Base-by-base conservation (phyloP, 1,140 invertebrate genomes). In the Fopius arisanus region DNA sequence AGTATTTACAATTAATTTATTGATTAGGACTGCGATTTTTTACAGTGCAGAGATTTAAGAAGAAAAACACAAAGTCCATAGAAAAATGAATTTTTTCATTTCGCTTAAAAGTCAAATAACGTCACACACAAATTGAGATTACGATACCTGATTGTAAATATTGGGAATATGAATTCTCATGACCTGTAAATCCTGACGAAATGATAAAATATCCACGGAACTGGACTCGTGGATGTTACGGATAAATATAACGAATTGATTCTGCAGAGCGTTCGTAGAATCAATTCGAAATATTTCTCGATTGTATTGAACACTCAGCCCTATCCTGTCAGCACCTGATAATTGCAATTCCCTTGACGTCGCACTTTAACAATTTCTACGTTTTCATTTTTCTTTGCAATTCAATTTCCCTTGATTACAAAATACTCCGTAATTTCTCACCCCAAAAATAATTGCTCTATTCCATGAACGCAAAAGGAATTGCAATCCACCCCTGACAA, bases 131-230 rank as follows among this genome's bases (percentile, higher is more conserved):
- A 40, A 73, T 16, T 37, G 5, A 21, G 21, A 54, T 73, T n/a
- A 73, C 71, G 63, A 67, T 73, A 73, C 71, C 71, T 73, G 66
- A 9, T 66, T 0, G 51, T 12, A 29, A 54, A 5, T 2, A 69
- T 23, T 21, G 16, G 29, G 12, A 33, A 67, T 65, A 41, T 43
- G 28, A 31, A 28, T 43, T 31, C 40, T 66, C 40, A 66, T 71
- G 12, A 71, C 14, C 70, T 71, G 70, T 54, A 72, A 72, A 21
- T 51, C 43, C 70, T 72, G 29, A 51, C 41, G 41, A 48, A 16
- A 41, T 29, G n/a, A 66, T 23, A 65, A 28, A 72, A 65, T 40
- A 65, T 2, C 2, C 9, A 19, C n/a, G 14, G n/a, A 48, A 48
- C 1, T 6, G 29, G 29, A n/a, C n/a, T n/a, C n/a, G n/a, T n/a